Conservation (phyloP, 2,113 vertebrate genomes). For the Grallaria varia region DNA sequence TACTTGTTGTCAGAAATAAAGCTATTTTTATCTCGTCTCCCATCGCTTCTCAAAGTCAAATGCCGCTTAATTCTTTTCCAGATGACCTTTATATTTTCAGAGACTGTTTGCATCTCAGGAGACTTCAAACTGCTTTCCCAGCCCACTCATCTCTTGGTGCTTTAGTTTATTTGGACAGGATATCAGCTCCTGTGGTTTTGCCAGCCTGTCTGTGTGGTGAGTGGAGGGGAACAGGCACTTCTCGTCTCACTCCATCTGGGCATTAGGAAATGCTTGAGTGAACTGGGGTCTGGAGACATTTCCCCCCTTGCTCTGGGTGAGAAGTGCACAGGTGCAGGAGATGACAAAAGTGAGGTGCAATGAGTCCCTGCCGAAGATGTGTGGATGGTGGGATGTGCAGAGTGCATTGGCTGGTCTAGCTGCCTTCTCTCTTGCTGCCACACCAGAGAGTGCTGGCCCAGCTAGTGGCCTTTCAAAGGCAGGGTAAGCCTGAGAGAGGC, state of each 20-base stretch:
- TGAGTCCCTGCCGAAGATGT: background rate
- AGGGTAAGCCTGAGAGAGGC: background rate
- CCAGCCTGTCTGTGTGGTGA: background rate
- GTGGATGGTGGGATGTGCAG: fast-evolving
- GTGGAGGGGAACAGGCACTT: background rate
- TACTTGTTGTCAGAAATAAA: slow-evolving; percentile 62
- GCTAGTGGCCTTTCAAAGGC: background rate
- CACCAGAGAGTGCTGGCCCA: fast-evolving
- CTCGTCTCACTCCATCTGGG: fast-evolving
- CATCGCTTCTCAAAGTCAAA: slow-evolving; percentile 44
- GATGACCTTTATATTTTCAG: slow-evolving; percentile 58
- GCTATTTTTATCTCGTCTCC: slow-evolving; percentile 46
- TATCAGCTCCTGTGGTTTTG: background rate
- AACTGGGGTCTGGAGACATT: background rate
- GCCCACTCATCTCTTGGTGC: background rate
- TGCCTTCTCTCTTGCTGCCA: background rate
- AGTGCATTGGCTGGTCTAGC: background rate
- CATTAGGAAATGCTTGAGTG: background rate
- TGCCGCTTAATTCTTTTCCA: slow-evolving; percentile 18
- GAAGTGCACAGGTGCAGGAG: background rate
- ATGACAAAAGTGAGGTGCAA: background rate
- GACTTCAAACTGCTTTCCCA: slow-evolving; percentile 13
- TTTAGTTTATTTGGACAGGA: background rate
- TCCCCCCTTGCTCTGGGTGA: background rate
- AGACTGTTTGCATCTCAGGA: background rate